Conservation (phyloP, 1,140 invertebrate species). For the Aphelenchoides fujianensis region DNA sequence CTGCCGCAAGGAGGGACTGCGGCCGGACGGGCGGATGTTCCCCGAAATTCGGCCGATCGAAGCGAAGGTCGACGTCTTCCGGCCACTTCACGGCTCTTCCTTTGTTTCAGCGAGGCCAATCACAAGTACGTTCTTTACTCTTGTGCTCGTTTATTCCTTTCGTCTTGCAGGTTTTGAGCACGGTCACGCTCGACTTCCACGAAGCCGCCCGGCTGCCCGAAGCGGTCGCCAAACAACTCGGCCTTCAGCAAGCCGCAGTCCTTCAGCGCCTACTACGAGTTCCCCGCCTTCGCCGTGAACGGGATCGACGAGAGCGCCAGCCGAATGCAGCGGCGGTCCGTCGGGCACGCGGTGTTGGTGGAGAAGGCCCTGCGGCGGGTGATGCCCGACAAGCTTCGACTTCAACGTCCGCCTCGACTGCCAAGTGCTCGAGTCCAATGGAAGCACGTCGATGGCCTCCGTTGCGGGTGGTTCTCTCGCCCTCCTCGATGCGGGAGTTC, state of each 20-base stretch:
- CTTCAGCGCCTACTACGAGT: conserved; percentile 67
- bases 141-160: too few species aligned
- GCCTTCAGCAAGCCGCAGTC: conserved; percentile 67
- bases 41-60: conserved; percentile 77
- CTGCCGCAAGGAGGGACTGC: conserved; percentile 68
- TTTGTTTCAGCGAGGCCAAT: conserved; percentile 78
- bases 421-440: conserved; percentile 84
- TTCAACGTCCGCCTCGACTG: conserved; percentile 67
- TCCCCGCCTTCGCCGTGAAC: conserved; percentile 93
- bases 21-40: conserved; percentile 82
- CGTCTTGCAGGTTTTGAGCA: conserved; percentile 79
- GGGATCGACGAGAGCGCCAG: conserved; percentile 68
- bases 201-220: conserved; percentile 86
- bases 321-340: conserved; percentile 72
- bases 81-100: conserved; percentile 89
- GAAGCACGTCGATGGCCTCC: conserved; percentile 97
- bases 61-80: conserved; percentile 79
- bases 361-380: conserved; percentile 81
- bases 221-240: conserved; percentile 79
- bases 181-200: conserved; percentile 87
- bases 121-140: too few species aligned
- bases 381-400: conserved; percentile 76
- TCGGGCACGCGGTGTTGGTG: conserved; percentile 90
- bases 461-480: conserved; percentile 91
- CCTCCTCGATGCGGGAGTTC: conserved; percentile 89